Evolutionary conservation across 2,113 vertebrate genomes (phyloP).

Genomic region (Notarius quadriscutis): DNA sequence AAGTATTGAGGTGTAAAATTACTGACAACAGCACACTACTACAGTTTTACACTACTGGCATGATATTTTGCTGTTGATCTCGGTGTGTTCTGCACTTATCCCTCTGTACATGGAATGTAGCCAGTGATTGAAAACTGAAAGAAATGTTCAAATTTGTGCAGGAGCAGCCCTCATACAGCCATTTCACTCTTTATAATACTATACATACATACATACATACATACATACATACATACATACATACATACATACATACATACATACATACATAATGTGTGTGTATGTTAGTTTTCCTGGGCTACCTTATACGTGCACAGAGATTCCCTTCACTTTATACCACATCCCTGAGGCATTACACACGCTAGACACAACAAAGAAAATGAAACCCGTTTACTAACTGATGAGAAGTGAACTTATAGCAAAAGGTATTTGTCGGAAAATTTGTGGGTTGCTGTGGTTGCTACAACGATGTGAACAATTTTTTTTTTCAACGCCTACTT

Average conservation of each 20-base stretch:
- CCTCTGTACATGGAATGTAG: background rate
- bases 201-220: no score
- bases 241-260: no score
- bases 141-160: background rate
- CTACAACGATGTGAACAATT: background rate
- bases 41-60: background rate
- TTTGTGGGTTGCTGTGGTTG: background rate
- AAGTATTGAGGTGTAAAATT: background rate
- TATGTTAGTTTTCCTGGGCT: background rate
- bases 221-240: no score
- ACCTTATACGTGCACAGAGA: background rate
- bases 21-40: background rate
- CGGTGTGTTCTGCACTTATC: background rate
- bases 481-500: background rate
- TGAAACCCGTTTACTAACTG: background rate
- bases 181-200: background rate
- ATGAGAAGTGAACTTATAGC: background rate
- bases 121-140: slow-evolving; percentile 3
- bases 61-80: background rate
- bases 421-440: background rate
- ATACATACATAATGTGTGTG: no score
- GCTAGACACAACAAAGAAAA: background rate
- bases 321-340: background rate
- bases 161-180: background rate
- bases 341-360: background rate